phyloP scores from a whole-genome alignment of 2,113 vertebrate genomes.

The Phainopepla nitens region DNA sequence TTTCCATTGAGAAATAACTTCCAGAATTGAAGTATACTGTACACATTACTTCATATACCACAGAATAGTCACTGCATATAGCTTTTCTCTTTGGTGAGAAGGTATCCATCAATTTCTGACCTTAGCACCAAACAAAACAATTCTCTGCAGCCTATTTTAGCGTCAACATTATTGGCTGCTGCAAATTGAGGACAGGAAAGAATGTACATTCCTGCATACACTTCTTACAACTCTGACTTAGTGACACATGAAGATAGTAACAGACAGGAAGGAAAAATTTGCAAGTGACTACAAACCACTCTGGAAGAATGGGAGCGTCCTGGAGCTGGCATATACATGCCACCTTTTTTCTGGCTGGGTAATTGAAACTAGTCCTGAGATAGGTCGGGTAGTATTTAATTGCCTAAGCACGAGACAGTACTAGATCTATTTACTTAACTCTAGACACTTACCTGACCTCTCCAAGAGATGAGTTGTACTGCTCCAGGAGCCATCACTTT shows the following conservation, averaged over 20 bases:
- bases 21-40: neutral
- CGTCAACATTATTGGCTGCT: neutral
- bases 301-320: neutral
- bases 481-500: neutral
- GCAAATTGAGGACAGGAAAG: neutral
- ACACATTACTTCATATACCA: neutral
- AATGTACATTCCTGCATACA: neutral
- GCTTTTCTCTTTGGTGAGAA: neutral
- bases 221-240: neutral
- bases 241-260: neutral
- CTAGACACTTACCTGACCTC: rapidly evolving
- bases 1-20: neutral
- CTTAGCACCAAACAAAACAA: neutral
- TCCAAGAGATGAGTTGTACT: neutral
- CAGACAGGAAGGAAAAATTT: neutral
- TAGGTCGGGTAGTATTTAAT: neutral
- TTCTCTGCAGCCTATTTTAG: neutral
- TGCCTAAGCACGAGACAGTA: neutral
- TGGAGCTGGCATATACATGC: neutral
- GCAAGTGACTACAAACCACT: neutral
- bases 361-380: neutral
- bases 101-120: neutral
- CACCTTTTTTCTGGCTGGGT: neutral
- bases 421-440: neutral
- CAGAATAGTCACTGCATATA: neutral